These are phyloP conservation scores for Patagioenas fasciata DNA, from an alignment of 2,113 vertebrate species.

Conservation along the genomic window DNA sequence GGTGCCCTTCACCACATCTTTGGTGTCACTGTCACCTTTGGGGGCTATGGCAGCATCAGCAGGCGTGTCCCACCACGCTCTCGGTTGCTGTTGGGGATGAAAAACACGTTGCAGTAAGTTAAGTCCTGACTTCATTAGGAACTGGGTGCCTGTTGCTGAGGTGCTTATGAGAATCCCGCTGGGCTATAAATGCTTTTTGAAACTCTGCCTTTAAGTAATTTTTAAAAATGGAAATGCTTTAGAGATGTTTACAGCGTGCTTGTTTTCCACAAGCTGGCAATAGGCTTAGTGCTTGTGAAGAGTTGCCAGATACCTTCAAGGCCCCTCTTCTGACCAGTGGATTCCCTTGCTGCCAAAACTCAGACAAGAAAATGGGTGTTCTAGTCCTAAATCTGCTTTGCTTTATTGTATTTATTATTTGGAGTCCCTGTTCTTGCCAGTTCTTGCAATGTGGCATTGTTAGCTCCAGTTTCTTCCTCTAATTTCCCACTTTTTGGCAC, in stretches of 20 bases:
- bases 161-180: neutral
- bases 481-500: neutral
- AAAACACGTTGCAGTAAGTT: neutral
- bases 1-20: too few species aligned
- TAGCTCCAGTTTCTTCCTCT: neutral
- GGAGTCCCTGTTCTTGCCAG: neutral
- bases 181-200: neutral
- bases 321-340: neutral
- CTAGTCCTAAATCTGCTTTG: neutral
- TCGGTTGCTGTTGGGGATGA: neutral
- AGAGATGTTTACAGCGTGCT: fast-evolving
- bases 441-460: neutral
- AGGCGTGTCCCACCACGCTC: fast-evolving
- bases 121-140: neutral
- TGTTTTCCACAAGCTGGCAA: neutral
- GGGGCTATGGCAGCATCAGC: neutral
- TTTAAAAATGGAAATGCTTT: neutral
- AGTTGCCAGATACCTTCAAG: neutral
- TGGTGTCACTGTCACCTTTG: neutral
- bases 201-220: neutral
- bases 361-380: neutral
- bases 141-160: neutral
- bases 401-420: neutral
- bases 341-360: neutral
- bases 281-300: neutral